Base-by-base conservation (phyloP, 2,113 vertebrate genomes). In the Leptodactylus fuscus region DNA sequence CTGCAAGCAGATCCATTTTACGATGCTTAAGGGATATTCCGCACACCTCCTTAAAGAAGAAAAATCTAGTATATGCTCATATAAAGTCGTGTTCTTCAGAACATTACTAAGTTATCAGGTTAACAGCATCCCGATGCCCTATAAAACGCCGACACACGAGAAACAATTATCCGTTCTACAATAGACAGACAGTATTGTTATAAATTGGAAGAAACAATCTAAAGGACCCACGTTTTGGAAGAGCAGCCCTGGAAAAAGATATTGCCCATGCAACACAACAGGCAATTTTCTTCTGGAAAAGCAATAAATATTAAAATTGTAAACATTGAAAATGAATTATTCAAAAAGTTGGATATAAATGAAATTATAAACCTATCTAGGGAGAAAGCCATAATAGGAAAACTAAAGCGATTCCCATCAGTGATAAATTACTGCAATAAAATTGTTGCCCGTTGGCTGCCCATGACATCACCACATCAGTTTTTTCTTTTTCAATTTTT, bases 251-350 rank as follows among this genome's bases (percentile, higher is more conserved):
- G 62, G 65, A 22, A 51, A 69, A 36, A 36, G 62, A 67, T 67
- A 67, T 67, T 32, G 62, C 62, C 29, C 29, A 67, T 67, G 62
- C 62, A 67, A 67, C 62, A 34, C 3, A 67, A 18, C 27, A 69
- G 65, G 2, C 34, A 36, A 69, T 69, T 36, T 69, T 36, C 34
- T 36, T 1, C 3, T 36, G 60, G 29, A 65, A 65, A 65, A 65
- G 13, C 60, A 18, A 65, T 65, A 65, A 32, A 65, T 34, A 65
- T 65, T 65, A 27, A 15, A 65, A 32, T 65, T 65, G 27, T 65
- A 65, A 32, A 65, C 60, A 65, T 65, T 65, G 60, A 65, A 65
- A 65, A 65, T 65, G 60, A 65, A 69, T 36, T 69, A 69, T 69
- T 69, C 15, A 69, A 69, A 69, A 69, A 69, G 65, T 69, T 69